Evolutionary conservation across 1,140 invertebrate species (phyloP), one percentile per base, ranked within the genome.

Genomic region (Acromyrmex heyeri): DNA sequence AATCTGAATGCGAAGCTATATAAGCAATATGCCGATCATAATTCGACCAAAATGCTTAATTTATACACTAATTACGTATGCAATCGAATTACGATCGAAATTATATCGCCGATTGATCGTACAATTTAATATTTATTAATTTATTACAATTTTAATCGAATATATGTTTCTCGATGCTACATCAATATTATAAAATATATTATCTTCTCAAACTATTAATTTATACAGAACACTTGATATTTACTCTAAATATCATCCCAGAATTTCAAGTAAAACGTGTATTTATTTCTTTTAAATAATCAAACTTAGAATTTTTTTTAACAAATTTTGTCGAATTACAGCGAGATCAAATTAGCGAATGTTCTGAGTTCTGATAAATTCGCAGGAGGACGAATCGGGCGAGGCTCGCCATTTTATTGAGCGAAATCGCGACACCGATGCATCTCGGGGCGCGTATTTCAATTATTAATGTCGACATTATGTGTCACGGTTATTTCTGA

Each of bases 391-490:
- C n/a, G 8, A 18, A 70, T 81, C 38, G 18, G 50, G 16, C 30
- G 48, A 59, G 16, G 24, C 24, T 70, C n/a, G n/a, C 57, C 27
- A 24, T 72, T 82, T 48, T 73, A 82, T 82, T 67, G 55, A 59
- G 44, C 44, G 50, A 64, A 53, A 34, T 77, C 72, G 38, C 48
- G 34, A 57, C 64, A 62, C 38, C 34, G 38, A 34, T 62, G 27
- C 27, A 85, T 85, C 59, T 53, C 72, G 34, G 34, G 5, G 8
- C 59, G 67, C 27, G 50, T 64, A 53, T 61, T 78, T 65, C 67
- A 79, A 82, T 86, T 82, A 86, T 65, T 79, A 81, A 86, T 73
- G 67, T 48, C 82, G 21, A 77, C 61, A 82, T 82, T 67, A 48
- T 24, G 78, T 61, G 44, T 82, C 67, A 44, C 53, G 55, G 21